Evolutionary conservation across 2,113 vertebrate species (phyloP).

Genomic region (Ia io): DNA sequence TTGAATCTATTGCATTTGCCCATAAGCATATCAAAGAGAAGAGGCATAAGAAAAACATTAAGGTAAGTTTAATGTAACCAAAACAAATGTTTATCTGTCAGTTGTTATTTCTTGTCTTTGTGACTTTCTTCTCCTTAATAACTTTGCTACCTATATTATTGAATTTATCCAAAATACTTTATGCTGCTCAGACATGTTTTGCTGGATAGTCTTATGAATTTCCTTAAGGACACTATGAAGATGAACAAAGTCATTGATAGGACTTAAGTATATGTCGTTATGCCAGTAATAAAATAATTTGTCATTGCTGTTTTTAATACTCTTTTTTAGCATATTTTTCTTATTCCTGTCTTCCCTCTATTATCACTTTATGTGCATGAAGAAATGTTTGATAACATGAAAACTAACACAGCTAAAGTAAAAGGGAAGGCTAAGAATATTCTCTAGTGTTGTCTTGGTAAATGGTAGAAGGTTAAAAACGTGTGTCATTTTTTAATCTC

Average conservation of each 20-base stretch:
- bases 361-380: not conserved
- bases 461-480: constrained; percentile 39
- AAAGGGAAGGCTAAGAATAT: not conserved
- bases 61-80: constrained; percentile 81
- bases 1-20: constrained; percentile 89
- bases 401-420: constrained; percentile 17
- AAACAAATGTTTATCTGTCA: not conserved
- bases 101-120: not conserved
- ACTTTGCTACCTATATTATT: not conserved
- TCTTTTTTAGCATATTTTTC: constrained; percentile 9
- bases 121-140: not conserved
- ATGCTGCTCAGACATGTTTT: not conserved
- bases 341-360: not conserved
- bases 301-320: not conserved
- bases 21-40: constrained; percentile 93
- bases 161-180: not conserved
- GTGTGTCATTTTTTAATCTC: constrained; percentile 59
- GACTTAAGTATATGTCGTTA: not conserved
- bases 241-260: not conserved
- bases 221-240: not conserved
- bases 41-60: constrained; percentile 90
- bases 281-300: not conserved
- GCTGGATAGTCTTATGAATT: not conserved
- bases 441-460: not conserved
- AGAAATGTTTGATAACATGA: not conserved